Percentiles rank a stretch among this genome's conserved stretches.
phyloP scores from a whole-genome alignment of 2,888 invertebrate genomes.

The Synanthedon formicaeformis region DNA sequence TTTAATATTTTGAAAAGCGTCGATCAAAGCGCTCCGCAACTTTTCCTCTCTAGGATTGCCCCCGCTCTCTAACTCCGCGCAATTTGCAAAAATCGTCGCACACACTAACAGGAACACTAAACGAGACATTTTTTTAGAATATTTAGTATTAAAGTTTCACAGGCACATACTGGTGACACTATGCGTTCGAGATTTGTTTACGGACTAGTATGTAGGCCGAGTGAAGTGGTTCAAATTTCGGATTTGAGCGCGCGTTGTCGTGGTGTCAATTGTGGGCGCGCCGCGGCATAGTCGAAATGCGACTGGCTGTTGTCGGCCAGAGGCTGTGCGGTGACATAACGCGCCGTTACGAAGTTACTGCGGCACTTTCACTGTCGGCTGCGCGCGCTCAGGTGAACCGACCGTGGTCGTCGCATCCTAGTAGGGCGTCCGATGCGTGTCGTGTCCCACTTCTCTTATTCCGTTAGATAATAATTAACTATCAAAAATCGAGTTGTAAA shows the following conservation, averaged over 20 bases:
- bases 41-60: slow-evolving; percentile 39
- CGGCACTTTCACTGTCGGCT: slow-evolving; percentile 54
- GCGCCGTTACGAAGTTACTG: slow-evolving; percentile 39
- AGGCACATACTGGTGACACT: slow-evolving; percentile 31
- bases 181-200: slow-evolving; percentile 3
- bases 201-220: not conserved
- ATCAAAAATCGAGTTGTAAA: not conserved
- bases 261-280: slow-evolving; percentile 38
- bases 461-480: not conserved
- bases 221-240: slow-evolving; percentile 10
- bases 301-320: slow-evolving; percentile 28
- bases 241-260: slow-evolving; percentile 6
- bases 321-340: slow-evolving; percentile 51
- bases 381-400: slow-evolving; percentile 17
- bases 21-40: slow-evolving; percentile 52
- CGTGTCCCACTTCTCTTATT: slow-evolving; percentile 15
- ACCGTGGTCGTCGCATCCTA: slow-evolving; percentile 15
- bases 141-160: slow-evolving; percentile 21
- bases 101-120: slow-evolving; percentile 40
- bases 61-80: slow-evolving; percentile 42
- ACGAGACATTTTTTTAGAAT: slow-evolving; percentile 15
- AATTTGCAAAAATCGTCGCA: slow-evolving; percentile 33
- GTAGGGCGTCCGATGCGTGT: slow-evolving; percentile 20
- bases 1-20: slow-evolving; percentile 62
- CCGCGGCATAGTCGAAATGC: slow-evolving; percentile 49